Conservation (phyloP, 2,797 vertebrate genomes). For the Crypturellus tataupa region DNA sequence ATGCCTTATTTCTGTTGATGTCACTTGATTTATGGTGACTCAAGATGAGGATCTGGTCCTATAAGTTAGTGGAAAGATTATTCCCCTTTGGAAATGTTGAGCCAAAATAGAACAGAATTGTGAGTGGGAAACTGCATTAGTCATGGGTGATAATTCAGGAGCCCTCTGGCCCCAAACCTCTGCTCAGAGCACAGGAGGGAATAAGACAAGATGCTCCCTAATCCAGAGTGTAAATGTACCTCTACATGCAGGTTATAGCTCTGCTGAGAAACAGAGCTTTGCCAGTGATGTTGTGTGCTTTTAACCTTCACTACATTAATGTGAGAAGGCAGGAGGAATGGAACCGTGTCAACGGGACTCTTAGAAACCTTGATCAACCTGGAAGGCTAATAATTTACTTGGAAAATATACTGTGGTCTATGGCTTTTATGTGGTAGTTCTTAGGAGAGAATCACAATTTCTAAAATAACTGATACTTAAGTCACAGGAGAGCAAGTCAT, state of each 20-base stretch:
- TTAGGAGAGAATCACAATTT: not conserved
- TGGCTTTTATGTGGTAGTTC: slow-evolving; percentile 23
- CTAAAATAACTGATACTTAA: not conserved
- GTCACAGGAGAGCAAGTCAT: not conserved
- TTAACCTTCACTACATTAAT: not conserved
- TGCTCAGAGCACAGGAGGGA: not conserved
- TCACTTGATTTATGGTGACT: not conserved
- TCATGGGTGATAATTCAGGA: not conserved
- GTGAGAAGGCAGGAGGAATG: not conserved
- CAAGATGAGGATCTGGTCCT: not conserved
- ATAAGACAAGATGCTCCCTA: not conserved
- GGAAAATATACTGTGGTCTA: slow-evolving; percentile 9
- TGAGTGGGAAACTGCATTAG: not conserved
- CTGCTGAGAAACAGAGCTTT: slow-evolving; percentile 26
- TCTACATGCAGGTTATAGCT: not conserved
- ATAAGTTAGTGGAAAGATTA: not conserved
- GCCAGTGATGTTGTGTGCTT: not conserved
- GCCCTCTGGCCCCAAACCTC: not conserved
- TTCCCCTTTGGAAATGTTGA: not conserved
- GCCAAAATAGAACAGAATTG: not conserved
- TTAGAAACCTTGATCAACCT: not conserved
- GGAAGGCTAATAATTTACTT: not conserved
- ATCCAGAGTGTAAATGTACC: not conserved
- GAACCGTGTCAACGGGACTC: not conserved
- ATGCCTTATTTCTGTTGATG: not conserved